Evolutionary conservation across 2,888 invertebrate genomes (phyloP), one percentile per base, ranked within the genome.

Genomic region (Tetanocera ferruginea): DNA sequence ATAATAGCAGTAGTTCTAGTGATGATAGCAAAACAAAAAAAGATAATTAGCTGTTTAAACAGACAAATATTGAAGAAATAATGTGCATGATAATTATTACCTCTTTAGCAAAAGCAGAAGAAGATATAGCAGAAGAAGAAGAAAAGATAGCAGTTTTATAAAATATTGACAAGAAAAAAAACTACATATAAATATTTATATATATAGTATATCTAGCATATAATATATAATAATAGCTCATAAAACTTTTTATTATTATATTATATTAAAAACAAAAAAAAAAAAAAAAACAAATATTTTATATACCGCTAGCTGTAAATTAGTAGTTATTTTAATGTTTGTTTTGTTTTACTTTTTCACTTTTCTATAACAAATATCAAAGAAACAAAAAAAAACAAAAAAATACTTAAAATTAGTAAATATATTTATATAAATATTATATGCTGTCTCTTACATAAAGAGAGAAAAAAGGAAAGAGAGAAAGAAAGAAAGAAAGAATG

Each of bases 71-170:
- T 62, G 57, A 78, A 75, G 49, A 66, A 72, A 67, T 74, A 78
- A 71, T 66, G 77, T 70, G 70, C 83, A 83, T 85, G 85, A 85
- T 85, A 84, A 86, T 85, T 84, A 86, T 86, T 86, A 87, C 86
- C 86, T 87, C 86, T 86, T 87, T 87, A 87, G 86, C 85, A 85
- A 87, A 87, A 43, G 43, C 43, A 43, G 43, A 43, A 43, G 84
- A 85, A 83, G 73, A 74, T 83, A 82, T 84, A 78, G 37, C 69
- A 77, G 60, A 66, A 43, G 37, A 87, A 6, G 14, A 43, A 43
- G 43, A 43, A 43, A 14, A 43, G 14, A 43, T 87, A 85, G 84
- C 85, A 83, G 73, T 70, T 83, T 83, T 84, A 78, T n/a, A 67
- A 77, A 64, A 66, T 28, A 31, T 28, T 28, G n/a, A n/a, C n/a